Evolutionary conservation across 2,113 vertebrate genomes (phyloP).

Genomic region (Chrysemys picta): DNA sequence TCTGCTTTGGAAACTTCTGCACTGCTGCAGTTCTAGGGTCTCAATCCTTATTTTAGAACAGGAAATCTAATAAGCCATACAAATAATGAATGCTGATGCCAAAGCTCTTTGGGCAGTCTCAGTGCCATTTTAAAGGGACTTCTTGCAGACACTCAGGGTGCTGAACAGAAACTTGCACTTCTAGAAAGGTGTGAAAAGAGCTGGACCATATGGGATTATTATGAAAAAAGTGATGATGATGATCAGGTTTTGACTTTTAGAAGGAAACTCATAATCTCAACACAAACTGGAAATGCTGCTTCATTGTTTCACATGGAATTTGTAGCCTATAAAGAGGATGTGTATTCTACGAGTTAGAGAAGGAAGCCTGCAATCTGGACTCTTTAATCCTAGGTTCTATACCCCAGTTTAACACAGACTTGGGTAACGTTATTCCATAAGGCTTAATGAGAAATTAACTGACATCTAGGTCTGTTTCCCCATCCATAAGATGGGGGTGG

Average conservation of each 20-base stretch:
- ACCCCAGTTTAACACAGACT: background rate
- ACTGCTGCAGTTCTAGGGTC: background rate
- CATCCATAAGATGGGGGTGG: background rate
- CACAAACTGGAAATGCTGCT: fast-evolving
- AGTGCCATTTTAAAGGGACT: background rate
- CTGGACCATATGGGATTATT: background rate
- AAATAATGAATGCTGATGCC: background rate
- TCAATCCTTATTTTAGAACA: background rate
- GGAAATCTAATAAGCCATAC: background rate
- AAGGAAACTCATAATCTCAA: background rate
- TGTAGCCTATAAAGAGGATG: background rate
- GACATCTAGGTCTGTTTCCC: background rate
- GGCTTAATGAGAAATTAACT: background rate
- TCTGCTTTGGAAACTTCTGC: conserved; percentile 16
- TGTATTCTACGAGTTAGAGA: background rate
- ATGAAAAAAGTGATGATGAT: background rate
- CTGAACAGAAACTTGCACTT: background rate
- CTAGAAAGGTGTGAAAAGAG: background rate
- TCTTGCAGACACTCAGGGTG: background rate
- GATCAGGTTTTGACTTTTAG: background rate
- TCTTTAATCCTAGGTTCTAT: background rate
- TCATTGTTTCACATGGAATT: background rate
- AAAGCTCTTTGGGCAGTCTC: background rate
- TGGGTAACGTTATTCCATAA: background rate
- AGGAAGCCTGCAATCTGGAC: background rate